Base-by-base conservation (phyloP, 2,888 invertebrate species). In the Noctua comes region DNA sequence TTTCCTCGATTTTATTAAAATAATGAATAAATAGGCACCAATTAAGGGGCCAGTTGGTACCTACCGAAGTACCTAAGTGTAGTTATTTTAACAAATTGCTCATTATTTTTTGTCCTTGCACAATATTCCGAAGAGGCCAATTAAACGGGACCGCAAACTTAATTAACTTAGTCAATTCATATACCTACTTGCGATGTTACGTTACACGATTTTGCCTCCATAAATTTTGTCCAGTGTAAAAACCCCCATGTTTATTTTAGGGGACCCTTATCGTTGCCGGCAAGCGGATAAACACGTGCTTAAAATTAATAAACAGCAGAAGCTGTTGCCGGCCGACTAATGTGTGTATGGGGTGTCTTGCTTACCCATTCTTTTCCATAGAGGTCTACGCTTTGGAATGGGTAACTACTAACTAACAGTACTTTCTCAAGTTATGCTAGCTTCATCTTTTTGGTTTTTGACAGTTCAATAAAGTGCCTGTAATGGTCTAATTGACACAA, bases 1-100 rank as follows among this genome's bases (percentile, higher is more conserved):
- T 80, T 80, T 80, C 80, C 80, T 84, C 43, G 36, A 83, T 48
- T 65, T 31, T 0, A 66, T 43, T 69, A 1, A 57, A 83, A 70
- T 83, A 70, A 83, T 13, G 43, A 66, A 79, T 78, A 43, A 70
- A 79, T 78, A 51, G 48, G 65, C 31, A 51, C 43, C 10, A 82
- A 80, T 82, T 70, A 66, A 51, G 13, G 13, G 31, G 7, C 36
- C 43, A 21, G 27, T 68, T 57, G 10, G 31, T 51, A n/a, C 43
- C 6, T 64, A 64, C 16, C 7, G 2, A 2, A 6, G 46, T 65
- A 27, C 40, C 40, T 48, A 62, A 21, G 31, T 21, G 31, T 57
- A 10, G n/a, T n/a, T 43, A 75, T 59, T 46, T 43, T 31, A n/a
- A 21, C 43, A 21, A 31, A 43, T 43, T 51, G 64, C 64, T 62